Base-by-base conservation (phyloP, 2,113 vertebrate genomes). In the Cebus imitator region DNA sequence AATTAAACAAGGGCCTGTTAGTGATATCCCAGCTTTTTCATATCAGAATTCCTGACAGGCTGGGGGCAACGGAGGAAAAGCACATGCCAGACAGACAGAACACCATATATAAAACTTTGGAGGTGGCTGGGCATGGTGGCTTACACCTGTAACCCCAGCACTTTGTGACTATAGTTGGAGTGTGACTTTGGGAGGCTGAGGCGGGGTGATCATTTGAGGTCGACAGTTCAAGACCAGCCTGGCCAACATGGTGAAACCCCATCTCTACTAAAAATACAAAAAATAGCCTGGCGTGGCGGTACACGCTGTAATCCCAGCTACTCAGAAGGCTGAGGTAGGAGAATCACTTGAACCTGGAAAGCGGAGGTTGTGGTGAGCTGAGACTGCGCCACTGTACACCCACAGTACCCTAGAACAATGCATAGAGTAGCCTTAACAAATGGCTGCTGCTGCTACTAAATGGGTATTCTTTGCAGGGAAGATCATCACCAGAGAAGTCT, bases 131-230 rank as follows among this genome's bases (percentile, higher is more conserved):
- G 73, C 14, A 8, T 7, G 1, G 64, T 27, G 73, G 73, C 73
- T 76, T 43, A 76, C 3, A 14, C 73, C 73, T 48, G 73, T 1
- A 76, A 76, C 45, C 13, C 25, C 25, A 30, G 43, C 73, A 48
- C 14, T 76, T 43, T 30, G 43, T n/a, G n/a, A n/a, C n/a, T n/a
- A n/a, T n/a, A n/a, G n/a, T n/a, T n/a, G n/a, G n/a, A n/a, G n/a
- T n/a, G n/a, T n/a, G n/a, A 48, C 14, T 76, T 43, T 30, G 43
- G 25, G 73, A 76, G 43, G 25, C 43, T 10, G 7, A 76, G 25
- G 43, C 13, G 0, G 14, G 11, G 0, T 0, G 43, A 45, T 76
- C 14, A 9, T 7, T 8, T 45, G 7, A 76, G 43, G 25, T 43
- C 43, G 30, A 43, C 25, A 30, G 40, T 30, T 16, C 8, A 1